Evolutionary conservation across 2,113 vertebrate species (phyloP).

Genomic region (Numida meleagris): DNA sequence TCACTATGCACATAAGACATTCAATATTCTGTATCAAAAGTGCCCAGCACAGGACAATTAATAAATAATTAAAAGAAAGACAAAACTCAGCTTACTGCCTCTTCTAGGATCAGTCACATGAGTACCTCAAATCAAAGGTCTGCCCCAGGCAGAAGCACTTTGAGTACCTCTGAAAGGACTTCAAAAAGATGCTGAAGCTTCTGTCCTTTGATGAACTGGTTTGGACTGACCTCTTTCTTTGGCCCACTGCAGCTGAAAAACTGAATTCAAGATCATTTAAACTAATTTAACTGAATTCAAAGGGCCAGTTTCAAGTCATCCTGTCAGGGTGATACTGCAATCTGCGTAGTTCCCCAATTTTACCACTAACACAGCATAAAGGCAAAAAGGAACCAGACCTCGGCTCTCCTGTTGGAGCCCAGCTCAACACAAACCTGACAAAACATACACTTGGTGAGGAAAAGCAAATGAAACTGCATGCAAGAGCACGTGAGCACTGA

Average conservation of each 20-base stretch:
- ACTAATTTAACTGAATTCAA: not conserved
- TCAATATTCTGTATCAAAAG: not conserved
- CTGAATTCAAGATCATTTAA: not conserved
- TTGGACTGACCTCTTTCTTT: not conserved
- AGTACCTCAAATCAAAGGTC: not conserved
- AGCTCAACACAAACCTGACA: not conserved
- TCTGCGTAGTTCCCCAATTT: not conserved
- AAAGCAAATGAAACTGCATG: not conserved
- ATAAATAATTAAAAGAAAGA: not conserved
- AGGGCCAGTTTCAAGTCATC: not conserved
- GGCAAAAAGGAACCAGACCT: not conserved
- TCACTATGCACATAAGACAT: not conserved
- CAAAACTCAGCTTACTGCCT: not conserved
- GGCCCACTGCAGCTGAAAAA: not conserved
- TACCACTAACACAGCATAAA: not conserved
- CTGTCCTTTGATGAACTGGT: not conserved
- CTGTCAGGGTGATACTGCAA: not conserved
- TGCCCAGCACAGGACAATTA: not conserved
- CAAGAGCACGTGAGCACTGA: not conserved
- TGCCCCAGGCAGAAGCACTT: not conserved
- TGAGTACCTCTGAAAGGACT: not conserved
- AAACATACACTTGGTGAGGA: not conserved
- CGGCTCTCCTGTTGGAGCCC: accelerated
- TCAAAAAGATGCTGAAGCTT: not conserved
- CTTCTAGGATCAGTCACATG: not conserved